Evolutionary conservation across 2,888 invertebrate genomes (phyloP).

Genomic region (Cetonia aurata): DNA sequence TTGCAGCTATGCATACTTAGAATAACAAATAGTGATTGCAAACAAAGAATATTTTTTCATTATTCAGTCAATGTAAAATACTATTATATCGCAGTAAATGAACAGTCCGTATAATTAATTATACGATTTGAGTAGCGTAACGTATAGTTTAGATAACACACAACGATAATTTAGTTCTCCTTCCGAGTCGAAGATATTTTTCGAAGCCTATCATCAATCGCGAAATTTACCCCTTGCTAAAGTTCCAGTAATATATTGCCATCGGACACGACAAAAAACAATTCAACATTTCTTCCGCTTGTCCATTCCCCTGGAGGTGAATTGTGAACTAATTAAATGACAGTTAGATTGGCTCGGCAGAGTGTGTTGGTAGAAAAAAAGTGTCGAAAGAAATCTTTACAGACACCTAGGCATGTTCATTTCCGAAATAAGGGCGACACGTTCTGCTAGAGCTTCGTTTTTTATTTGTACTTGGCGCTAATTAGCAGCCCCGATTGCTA

Average conservation of each 20-base stretch:
- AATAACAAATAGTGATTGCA: too few relatives aligned
- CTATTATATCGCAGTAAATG: conserved; percentile 6
- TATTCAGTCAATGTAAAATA: background rate
- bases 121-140: conserved; percentile 1
- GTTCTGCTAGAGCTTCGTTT: background rate
- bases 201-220: conserved; percentile 31
- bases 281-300: conserved; percentile 44
- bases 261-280: conserved; percentile 47
- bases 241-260: conserved; percentile 43
- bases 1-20: too few relatives aligned
- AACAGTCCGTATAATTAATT: conserved; percentile 19
- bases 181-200: conserved; percentile 18
- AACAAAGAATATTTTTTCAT: too few relatives aligned
- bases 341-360: conserved; percentile 31
- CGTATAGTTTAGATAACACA: conserved; percentile 6
- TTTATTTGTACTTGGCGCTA: conserved; percentile 21
- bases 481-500: conserved; percentile 20
- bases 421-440: conserved; percentile 15
- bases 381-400: conserved; percentile 15
- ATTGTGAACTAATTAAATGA: conserved; percentile 39
- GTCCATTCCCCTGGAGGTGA: conserved; percentile 34
- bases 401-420: conserved; percentile 11
- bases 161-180: conserved; percentile 1
- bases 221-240: conserved; percentile 30
- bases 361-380: conserved; percentile 32